These are phyloP conservation scores for Entelurus aequoreus DNA, from an alignment of 2,113 vertebrate genomes.

Conservation along the genomic window DNA sequence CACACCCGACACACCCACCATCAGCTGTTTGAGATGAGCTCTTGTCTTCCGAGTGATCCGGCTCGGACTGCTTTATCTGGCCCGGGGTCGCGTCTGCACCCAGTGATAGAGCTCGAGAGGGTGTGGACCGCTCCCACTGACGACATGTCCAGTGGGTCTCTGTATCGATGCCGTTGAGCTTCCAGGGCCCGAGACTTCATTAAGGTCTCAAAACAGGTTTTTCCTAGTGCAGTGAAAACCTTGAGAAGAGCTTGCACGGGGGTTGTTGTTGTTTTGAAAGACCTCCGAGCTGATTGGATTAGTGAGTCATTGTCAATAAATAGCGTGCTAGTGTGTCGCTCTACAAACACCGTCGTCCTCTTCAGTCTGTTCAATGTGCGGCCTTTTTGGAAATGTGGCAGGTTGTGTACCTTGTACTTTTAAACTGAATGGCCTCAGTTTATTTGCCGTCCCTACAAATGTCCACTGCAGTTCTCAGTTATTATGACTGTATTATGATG, in stretches of 20 bases:
- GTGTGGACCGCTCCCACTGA: constrained; percentile 33
- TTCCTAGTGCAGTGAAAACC: background rate
- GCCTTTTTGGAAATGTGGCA: no score
- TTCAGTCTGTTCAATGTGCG: no score
- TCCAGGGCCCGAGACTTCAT: background rate
- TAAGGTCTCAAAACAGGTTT: background rate
- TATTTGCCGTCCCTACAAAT: no score
- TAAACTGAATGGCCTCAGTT: no score
- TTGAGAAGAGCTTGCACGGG: background rate
- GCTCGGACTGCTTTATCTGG: constrained; percentile 42
- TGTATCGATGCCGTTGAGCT: background rate
- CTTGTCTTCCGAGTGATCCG: constrained; percentile 4
- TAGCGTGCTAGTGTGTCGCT: background rate
- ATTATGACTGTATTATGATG: no score
- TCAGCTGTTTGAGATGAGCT: constrained; percentile 24
- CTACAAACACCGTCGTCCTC: no score
- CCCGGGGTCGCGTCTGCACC: constrained; percentile 34
- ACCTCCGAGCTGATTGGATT: background rate
- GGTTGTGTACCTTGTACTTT: no score
- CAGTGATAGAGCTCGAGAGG: constrained; percentile 37
- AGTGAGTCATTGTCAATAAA: background rate
- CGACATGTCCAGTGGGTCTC: constrained; percentile 1
- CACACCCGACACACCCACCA: background rate
- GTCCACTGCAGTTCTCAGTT: no score
- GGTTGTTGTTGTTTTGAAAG: background rate